Percentiles rank a stretch among this genome's conserved stretches.
Evolutionary conservation across 2,113 vertebrate genomes (phyloP).

Genomic region (Oxyura jamaicensis): DNA sequence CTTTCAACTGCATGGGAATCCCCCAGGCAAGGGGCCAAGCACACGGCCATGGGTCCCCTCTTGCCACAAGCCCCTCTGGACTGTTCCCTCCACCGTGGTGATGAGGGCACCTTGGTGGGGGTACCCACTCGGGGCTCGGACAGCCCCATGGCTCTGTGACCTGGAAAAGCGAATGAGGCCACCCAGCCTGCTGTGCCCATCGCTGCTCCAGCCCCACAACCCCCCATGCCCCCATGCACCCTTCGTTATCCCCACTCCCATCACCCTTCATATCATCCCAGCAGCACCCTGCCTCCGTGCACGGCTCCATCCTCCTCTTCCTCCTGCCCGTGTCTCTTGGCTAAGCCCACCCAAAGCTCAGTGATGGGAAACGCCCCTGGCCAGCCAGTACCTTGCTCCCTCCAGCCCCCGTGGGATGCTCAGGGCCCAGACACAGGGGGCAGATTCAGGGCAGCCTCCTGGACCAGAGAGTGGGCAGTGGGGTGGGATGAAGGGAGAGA

Average conservation of each 20-base stretch:
- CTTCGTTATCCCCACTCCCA: fast-evolving
- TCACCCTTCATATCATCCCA: neutral
- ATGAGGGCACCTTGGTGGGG: neutral
- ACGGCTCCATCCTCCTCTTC: neutral
- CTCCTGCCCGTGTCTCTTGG: neutral
- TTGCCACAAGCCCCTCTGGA: fast-evolving
- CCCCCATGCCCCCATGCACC: neutral
- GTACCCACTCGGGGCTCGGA: neutral
- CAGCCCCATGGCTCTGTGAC: neutral
- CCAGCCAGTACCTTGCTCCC: neutral
- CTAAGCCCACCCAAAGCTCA: neutral
- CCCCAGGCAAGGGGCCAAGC: no score
- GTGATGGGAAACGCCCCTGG: neutral
- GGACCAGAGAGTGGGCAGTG: neutral
- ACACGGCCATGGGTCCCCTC: fast-evolving
- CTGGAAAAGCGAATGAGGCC: neutral
- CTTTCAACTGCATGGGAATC: neutral
- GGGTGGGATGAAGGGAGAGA: neutral
- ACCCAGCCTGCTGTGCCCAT: neutral
- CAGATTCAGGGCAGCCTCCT: neutral
- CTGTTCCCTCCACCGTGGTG: fast-evolving
- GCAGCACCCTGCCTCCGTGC: neutral
- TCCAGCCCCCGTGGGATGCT: neutral
- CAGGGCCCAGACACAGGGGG: neutral
- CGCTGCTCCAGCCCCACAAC: neutral